Conservation (phyloP, 2,797 vertebrate species). For the Aplochiton taeniatus region DNA sequence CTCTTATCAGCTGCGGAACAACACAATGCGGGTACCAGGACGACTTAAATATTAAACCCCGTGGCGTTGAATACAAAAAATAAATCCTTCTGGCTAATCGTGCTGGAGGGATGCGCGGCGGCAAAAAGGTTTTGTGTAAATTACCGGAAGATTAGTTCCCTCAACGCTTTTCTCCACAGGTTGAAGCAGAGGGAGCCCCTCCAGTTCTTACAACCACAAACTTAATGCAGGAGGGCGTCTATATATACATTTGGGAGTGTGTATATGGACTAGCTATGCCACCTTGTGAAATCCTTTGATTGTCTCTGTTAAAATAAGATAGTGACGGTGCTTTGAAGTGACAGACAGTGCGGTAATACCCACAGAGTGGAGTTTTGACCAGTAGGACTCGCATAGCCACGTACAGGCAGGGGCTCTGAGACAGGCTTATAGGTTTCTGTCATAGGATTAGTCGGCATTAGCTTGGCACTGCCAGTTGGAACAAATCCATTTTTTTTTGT, state of each 20-base stretch:
- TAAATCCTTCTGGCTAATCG: constrained; percentile 79
- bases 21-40: constrained; percentile 67
- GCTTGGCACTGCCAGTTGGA: constrained; percentile 60
- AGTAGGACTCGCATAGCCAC: constrained; percentile 45
- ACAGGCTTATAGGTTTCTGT: constrained; percentile 27
- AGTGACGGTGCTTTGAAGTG: constrained; percentile 65
- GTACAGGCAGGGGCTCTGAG: constrained; percentile 39
- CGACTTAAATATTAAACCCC: constrained; percentile 80
- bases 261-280: constrained; percentile 20
- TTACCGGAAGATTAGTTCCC: constrained; percentile 79
- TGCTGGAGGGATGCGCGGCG: constrained; percentile 67
- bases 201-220: constrained; percentile 59
- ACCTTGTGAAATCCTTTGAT: constrained; percentile 56
- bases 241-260: constrained; percentile 5
- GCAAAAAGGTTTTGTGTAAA: constrained; percentile 80
- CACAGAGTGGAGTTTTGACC: constrained; percentile 51
- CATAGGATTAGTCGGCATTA: constrained; percentile 67
- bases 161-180: constrained; percentile 70
- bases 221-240: constrained; percentile 50
- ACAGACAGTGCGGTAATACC: constrained; percentile 58
- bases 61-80: constrained; percentile 72
- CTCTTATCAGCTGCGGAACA: constrained; percentile 74
- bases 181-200: constrained; percentile 64
- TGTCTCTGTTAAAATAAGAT: constrained; percentile 72
- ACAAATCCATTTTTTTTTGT: constrained; percentile 33